Evolutionary conservation across 2,797 vertebrate genomes (phyloP).

Genomic region (Anisognathus igniventris): DNA sequence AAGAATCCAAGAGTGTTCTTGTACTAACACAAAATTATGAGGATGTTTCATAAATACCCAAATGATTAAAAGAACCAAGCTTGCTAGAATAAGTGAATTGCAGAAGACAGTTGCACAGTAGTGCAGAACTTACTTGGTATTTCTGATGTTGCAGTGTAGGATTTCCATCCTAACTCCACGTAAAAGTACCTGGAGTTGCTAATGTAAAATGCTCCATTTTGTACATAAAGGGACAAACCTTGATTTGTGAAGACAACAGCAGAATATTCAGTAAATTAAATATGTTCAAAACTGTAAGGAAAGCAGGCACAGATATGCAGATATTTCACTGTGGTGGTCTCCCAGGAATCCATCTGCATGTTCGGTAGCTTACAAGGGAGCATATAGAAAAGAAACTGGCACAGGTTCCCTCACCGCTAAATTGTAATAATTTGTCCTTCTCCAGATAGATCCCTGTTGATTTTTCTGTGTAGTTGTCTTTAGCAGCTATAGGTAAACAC

Average conservation of each 20-base stretch:
- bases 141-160: neutral
- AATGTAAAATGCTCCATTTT: neutral
- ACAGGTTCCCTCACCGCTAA: neutral
- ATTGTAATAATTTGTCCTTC: neutral
- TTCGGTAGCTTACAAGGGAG: neutral
- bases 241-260: neutral
- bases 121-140: neutral
- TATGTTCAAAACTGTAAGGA: neutral
- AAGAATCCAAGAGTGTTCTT: neutral
- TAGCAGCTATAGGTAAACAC: neutral
- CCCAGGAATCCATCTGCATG: neutral
- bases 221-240: neutral
- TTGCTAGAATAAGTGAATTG: neutral
- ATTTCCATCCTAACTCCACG: neutral
- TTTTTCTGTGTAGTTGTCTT: neutral
- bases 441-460: neutral
- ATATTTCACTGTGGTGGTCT: neutral
- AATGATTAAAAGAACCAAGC: neutral
- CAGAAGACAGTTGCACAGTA: neutral
- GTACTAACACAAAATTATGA: neutral
- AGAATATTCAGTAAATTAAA: neutral
- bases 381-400: neutral
- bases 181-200: neutral
- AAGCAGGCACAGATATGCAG: neutral
- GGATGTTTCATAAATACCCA: neutral